Evolutionary conservation across 2,113 vertebrate genomes (phyloP).

Genomic region (Strix aluco): DNA sequence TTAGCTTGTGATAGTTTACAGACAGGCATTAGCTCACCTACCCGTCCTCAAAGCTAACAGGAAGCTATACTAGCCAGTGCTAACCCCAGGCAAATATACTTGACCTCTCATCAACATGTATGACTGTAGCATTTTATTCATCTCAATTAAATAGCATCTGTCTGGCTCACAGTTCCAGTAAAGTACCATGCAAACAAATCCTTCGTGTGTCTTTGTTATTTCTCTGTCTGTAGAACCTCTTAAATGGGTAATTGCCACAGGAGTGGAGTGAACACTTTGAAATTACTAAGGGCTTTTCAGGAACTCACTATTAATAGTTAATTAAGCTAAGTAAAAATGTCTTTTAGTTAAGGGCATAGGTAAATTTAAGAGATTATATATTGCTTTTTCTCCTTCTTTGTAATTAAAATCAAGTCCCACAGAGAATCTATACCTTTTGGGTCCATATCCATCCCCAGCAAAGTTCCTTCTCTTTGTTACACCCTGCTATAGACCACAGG

Average conservation of each 20-base stretch:
- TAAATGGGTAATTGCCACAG: not conserved
- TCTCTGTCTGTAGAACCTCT: not conserved
- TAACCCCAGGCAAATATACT: not conserved
- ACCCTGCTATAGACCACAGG: not conserved
- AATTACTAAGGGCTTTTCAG: constrained; percentile 4
- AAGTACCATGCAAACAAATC: not conserved
- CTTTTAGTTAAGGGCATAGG: not conserved
- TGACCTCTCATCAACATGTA: not conserved
- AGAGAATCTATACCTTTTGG: not conserved
- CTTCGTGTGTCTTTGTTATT: accelerated
- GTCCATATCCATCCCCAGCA: not conserved
- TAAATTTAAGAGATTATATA: not conserved
- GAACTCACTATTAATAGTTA: not conserved
- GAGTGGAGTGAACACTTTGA: not conserved
- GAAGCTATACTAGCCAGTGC: not conserved
- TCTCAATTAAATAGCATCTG: not conserved
- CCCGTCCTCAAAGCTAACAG: not conserved
- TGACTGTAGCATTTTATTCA: not conserved
- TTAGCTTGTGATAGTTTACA: not conserved
- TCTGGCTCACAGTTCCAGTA: not conserved
- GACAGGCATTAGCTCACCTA: not conserved
- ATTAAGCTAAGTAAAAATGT: constrained; percentile 6
- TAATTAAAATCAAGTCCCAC: not conserved
- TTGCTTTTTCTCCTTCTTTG: not conserved
- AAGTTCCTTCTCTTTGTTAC: not conserved